A percentile compares a stretch with the other conserved stretches of the same genome.
These are phyloP conservation scores for Epinephelus coioides DNA, from an alignment of 2,797 vertebrate genomes.

Conservation along the genomic window DNA sequence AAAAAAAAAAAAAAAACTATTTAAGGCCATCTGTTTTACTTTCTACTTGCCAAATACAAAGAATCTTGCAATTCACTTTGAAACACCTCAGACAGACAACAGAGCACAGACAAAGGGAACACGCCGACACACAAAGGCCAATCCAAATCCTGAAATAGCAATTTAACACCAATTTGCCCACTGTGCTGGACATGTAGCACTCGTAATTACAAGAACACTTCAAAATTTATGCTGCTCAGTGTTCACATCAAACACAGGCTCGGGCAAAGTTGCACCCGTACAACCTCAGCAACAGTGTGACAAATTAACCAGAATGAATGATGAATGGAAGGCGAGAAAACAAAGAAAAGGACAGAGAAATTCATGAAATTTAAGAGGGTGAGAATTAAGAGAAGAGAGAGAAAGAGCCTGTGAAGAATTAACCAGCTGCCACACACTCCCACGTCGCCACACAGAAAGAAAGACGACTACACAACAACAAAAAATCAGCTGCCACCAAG, in stretches of 20 bases:
- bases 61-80: slow-evolving; percentile 31
- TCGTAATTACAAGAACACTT: not conserved
- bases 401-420: slow-evolving; percentile 15
- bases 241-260: slow-evolving; percentile 7
- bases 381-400: slow-evolving; percentile 2
- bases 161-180: slow-evolving; percentile 31
- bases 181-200: slow-evolving; percentile 3
- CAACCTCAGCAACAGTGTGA: slow-evolving; percentile 10
- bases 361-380: slow-evolving; percentile 8
- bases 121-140: slow-evolving; percentile 37
- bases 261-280: not conserved
- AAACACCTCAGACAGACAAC: slow-evolving; percentile 42
- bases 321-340: slow-evolving; percentile 9
- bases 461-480: not conserved
- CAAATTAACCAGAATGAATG: slow-evolving; percentile 15
- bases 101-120: slow-evolving; percentile 10
- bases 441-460: slow-evolving; percentile 13
- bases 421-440: slow-evolving; percentile 33
- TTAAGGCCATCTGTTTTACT: slow-evolving; percentile 52
- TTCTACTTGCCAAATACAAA: slow-evolving; percentile 42
- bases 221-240: not conserved
- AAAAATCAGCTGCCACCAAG: slow-evolving; percentile 21
- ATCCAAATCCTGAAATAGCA: slow-evolving; percentile 10
- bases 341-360: slow-evolving; percentile 14
- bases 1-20: slow-evolving; percentile 15